Evolutionary conservation across 2,113 vertebrate species (phyloP).

Genomic region (Marcusenius ussheri): DNA sequence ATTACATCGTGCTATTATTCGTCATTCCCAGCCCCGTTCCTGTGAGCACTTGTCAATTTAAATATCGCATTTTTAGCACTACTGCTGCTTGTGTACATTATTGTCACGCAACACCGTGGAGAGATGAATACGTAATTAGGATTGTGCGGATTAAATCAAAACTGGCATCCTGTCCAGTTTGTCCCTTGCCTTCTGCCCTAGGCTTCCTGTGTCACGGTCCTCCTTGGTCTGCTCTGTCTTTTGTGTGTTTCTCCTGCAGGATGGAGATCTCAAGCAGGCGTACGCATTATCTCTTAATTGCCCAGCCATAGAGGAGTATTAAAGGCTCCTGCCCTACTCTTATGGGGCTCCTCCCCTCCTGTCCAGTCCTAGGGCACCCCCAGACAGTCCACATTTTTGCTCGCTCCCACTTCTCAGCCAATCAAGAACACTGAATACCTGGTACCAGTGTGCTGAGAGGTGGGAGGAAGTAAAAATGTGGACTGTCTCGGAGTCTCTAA

Average conservation of each 20-base stretch:
- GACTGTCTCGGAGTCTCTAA: neutral
- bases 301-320: neutral
- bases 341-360: neutral
- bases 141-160: neutral
- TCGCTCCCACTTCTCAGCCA: neutral
- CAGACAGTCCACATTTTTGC: neutral
- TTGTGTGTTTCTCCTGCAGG: neutral
- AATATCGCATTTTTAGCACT: conserved; percentile 2
- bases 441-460: neutral
- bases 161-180: neutral
- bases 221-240: neutral
- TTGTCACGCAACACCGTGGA: neutral
- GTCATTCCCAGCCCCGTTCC: neutral
- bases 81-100: neutral
- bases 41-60: neutral
- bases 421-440: neutral
- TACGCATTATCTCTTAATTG: neutral
- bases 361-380: neutral
- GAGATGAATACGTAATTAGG: neutral
- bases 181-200: neutral
- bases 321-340: neutral
- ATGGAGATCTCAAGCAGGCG: neutral
- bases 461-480: neutral
- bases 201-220: neutral
- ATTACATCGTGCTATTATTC: neutral